Evolutionary conservation across 2,113 vertebrate species (phyloP).

Genomic region (Sphyrna mokarran): DNA sequence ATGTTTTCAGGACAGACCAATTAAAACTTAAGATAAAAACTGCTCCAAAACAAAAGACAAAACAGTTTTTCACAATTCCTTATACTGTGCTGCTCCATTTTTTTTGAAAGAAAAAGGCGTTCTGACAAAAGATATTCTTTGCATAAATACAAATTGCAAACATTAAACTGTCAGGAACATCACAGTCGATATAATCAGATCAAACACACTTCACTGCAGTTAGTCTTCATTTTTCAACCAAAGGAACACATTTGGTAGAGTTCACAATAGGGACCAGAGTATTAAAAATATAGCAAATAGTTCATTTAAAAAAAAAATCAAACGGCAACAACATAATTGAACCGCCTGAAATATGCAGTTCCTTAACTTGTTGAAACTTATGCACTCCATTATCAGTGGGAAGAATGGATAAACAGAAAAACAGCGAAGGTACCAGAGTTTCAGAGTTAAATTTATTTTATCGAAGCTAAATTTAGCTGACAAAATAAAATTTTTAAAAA

Average conservation of each 20-base stretch:
- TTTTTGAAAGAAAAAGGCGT: not conserved
- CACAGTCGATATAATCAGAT: not conserved
- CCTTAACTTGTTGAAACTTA: not conserved
- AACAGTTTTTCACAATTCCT: not conserved
- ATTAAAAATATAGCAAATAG: slow-evolving; percentile 1
- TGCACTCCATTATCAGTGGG: not conserved
- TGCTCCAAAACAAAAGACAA: not conserved
- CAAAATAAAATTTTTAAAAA: not conserved
- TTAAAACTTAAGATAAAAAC: not conserved
- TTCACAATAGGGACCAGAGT: not conserved
- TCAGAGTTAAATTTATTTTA: not conserved
- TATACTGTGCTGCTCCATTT: not conserved
- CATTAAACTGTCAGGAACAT: not conserved
- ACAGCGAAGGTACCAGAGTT: not conserved
- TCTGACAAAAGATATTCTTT: not conserved
- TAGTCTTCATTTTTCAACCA: not conserved
- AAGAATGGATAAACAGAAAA: not conserved
- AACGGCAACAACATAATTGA: not conserved
- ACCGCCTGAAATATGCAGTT: not conserved
- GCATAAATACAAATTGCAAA: not conserved
- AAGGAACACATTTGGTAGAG: not conserved
- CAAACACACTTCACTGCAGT: not conserved
- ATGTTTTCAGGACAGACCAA: not conserved
- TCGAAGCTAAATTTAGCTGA: not conserved
- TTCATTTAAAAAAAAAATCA: not conserved